Evolutionary conservation across 1,140 invertebrate genomes (phyloP), one percentile per base, ranked within the genome.

Genomic region (Zaprionus tsacasi): DNA sequence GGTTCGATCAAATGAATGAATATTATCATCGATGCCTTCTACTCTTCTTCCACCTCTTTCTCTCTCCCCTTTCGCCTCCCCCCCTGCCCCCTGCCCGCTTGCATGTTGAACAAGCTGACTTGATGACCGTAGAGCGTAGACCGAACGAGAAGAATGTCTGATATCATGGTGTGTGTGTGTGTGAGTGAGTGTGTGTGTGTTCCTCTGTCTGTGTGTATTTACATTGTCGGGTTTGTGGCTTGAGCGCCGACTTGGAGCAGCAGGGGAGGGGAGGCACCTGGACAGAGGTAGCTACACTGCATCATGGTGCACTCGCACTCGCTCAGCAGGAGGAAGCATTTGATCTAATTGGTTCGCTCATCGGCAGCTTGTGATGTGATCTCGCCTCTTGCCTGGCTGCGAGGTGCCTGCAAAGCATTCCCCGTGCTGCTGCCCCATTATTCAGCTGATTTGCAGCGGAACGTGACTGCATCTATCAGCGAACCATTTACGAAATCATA

Each of bases 311-410:
- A 61, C 38, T 70, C 50, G 35, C 63, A 67, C 50, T 43, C 76
- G 70, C 79, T 76, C 79, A 81, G 79, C 80, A 79, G 82, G 88
- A 78, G 76, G 88, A 88, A 76, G 79, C 78, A 76, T 91, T 91
- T 85, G 81, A 91, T 91, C 89, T 91, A 91, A 91, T 91, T 91
- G 88, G 88, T 91, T 91, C 69, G 82, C 81, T 82, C 88, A 78
- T 78, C 78, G 63, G 27, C 12, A 60, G 67, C 65, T 71, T 36
- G 68, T 21, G 70, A 30, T 38, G 40, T 45, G 40, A 59, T 65
- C 65, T 78, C 63, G 40, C 52, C 36, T 65, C 65, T 78, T 67
- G 40, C 52, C 36, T 38, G 38, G 40, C 45, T 25, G 43, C 3
- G 50, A 56, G 63, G 48, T 76, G 73, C 70, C 61, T 61, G 69